Evolutionary conservation across 2,888 invertebrate genomes (phyloP), one percentile per base, ranked within the genome.

Genomic region (Zelleria hepariella): DNA sequence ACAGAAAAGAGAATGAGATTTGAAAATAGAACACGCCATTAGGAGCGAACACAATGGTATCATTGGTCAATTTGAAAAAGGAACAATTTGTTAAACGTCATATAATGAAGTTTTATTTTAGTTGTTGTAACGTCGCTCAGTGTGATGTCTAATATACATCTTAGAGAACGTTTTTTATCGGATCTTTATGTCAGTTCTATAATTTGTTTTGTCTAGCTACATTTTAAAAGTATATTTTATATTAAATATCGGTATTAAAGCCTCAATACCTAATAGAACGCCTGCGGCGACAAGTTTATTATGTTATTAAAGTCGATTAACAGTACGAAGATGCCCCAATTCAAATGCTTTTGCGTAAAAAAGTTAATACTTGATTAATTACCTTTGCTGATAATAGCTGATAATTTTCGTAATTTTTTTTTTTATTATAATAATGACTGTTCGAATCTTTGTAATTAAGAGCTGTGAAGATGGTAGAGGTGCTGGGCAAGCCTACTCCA

Each of bases 51-150:
- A 87, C 87, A 88, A 87, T 86, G 74, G 86, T 85, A 85, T 85
- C 88, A 87, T 88, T 87, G 87, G 88, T 86, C 79, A 86, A 88
- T 88, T 86, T 88, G 80, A 88, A 88, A 88, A 88, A 86, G 86
- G 86, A 87, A 87, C 87, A 86, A 88, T 88, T 88, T 88, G 88
- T 88, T 88, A 87, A 86, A 87, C 87, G 88, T 87, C 88, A 87
- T 86, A 87, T 86, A 58, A 86, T 86, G 84, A 86, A 83, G 78
- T 86, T 87, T 81, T 59, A 80, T 86, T 84, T 82, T 75, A 77
- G 79, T 76, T 82, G 84, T 84, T 85, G 86, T 82, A 85, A 83
- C 78, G 76, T 70, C 68, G 71, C 78, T 72, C 82, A 76, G 83
- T 83, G 75, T 82, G 85, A 80, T 59, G 59, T 57, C 57, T 58